Evolutionary conservation across 2,888 invertebrate species (phyloP).

Genomic region (Tetrapedia diversipes): DNA sequence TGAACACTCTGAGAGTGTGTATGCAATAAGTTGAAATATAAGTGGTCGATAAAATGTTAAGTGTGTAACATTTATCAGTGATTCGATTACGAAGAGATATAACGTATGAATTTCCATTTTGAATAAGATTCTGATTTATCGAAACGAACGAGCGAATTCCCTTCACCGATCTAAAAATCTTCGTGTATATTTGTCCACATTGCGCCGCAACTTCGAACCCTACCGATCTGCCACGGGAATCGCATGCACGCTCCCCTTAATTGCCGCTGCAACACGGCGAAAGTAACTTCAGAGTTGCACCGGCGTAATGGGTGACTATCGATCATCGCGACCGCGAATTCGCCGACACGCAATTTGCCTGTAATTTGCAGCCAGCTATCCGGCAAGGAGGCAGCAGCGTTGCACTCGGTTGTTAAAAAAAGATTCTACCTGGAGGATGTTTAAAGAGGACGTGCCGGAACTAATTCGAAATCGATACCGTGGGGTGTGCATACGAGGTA

Average conservation of each 20-base stretch:
- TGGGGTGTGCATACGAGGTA: neutral
- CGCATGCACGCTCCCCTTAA: neutral
- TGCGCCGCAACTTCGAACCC: neutral
- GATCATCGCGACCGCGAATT: constrained; percentile 18
- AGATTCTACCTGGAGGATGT: constrained; percentile 40
- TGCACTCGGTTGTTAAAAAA: constrained; percentile 46
- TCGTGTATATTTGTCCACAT: neutral
- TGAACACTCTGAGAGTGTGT: too few relatives aligned
- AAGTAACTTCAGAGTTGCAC: neutral
- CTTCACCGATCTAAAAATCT: too few relatives aligned
- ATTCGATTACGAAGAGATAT: too few relatives aligned
- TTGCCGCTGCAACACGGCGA: neutral
- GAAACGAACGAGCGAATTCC: too few relatives aligned
- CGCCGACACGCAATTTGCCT: constrained; percentile 22
- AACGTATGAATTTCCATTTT: too few relatives aligned
- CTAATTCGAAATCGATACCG: constrained; percentile 53
- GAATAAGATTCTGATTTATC: too few relatives aligned
- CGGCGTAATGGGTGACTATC: neutral
- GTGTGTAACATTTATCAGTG: too few relatives aligned
- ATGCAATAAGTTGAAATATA: too few relatives aligned
- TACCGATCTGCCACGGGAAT: neutral
- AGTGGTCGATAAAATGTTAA: too few relatives aligned
- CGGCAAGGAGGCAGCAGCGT: constrained; percentile 8
- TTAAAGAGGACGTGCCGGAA: constrained; percentile 50
- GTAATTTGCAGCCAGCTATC: constrained; percentile 19